Evolutionary conservation across 2,113 vertebrate genomes (phyloP).

Genomic region (Podarcis cretensis): DNA sequence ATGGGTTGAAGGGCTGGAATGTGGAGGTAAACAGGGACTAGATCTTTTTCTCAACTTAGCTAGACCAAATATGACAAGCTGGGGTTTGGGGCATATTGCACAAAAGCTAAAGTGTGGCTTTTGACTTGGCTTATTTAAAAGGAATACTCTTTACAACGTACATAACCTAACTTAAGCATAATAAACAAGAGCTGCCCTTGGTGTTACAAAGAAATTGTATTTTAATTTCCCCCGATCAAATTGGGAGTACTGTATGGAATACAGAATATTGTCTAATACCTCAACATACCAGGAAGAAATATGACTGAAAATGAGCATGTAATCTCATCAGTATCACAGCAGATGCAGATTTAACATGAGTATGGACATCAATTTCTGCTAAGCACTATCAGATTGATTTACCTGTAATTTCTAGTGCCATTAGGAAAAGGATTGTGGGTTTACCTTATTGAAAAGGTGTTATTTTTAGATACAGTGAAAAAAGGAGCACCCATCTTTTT

Average conservation of each 20-base stretch:
- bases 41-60: background rate
- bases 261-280: background rate
- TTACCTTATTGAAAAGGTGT: background rate
- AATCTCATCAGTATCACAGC: background rate
- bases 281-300: background rate
- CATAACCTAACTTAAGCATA: too few relatives aligned
- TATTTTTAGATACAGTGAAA: background rate
- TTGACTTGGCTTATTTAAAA: too few relatives aligned
- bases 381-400: background rate
- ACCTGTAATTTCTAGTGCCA: background rate
- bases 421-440: background rate
- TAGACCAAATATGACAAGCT: too few relatives aligned
- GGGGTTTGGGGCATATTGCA: too few relatives aligned
- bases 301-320: background rate
- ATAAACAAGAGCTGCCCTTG: background rate
- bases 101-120: too few relatives aligned
- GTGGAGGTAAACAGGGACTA: too few relatives aligned
- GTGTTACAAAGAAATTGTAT: background rate
- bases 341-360: background rate
- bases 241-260: background rate
- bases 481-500: background rate
- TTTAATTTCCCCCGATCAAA: background rate
- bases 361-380: background rate
- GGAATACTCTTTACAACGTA: too few relatives aligned
- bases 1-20: too few relatives aligned